Evolutionary conservation across 2,113 vertebrate genomes (phyloP).

Genomic region (Syrrhaptes paradoxus): DNA sequence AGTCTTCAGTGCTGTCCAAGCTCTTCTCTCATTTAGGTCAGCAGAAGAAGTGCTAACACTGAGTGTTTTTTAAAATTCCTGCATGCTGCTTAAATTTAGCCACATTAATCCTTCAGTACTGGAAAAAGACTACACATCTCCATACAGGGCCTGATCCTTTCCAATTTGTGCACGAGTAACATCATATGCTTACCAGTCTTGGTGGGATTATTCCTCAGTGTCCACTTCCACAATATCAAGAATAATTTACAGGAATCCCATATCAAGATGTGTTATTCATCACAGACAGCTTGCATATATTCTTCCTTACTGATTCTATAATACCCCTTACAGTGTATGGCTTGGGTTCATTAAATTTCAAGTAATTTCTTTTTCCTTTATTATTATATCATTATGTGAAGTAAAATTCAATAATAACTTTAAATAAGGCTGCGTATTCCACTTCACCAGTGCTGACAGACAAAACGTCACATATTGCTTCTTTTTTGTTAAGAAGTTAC

Average conservation of each 20-base stretch:
- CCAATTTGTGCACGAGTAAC: not conserved
- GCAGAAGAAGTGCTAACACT: not conserved
- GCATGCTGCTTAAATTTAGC: not conserved
- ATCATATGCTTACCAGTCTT: not conserved
- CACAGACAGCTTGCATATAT: not conserved
- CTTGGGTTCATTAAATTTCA: not conserved
- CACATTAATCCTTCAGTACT: not conserved
- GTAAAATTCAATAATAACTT: conserved; percentile 22
- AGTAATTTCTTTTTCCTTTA: not conserved
- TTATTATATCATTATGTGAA: not conserved
- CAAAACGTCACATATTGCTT: conserved; percentile 67
- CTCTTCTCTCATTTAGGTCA: not conserved
- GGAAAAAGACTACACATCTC: not conserved
- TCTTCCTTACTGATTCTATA: not conserved
- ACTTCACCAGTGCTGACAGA: conserved; percentile 72
- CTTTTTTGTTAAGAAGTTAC: conserved; percentile 47
- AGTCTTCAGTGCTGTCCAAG: not conserved
- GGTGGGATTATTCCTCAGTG: not conserved
- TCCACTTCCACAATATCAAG: not conserved
- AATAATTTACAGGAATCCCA: not conserved
- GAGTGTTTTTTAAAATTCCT: not conserved
- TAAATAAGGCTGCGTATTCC: conserved; percentile 64
- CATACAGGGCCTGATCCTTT: not conserved
- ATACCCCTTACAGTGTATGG: not conserved
- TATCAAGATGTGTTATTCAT: not conserved